Percentiles rank a stretch among this genome's conserved stretches.
Conservation (phyloP, 1,140 invertebrate genomes). For the Latrodectus geometricus region DNA sequence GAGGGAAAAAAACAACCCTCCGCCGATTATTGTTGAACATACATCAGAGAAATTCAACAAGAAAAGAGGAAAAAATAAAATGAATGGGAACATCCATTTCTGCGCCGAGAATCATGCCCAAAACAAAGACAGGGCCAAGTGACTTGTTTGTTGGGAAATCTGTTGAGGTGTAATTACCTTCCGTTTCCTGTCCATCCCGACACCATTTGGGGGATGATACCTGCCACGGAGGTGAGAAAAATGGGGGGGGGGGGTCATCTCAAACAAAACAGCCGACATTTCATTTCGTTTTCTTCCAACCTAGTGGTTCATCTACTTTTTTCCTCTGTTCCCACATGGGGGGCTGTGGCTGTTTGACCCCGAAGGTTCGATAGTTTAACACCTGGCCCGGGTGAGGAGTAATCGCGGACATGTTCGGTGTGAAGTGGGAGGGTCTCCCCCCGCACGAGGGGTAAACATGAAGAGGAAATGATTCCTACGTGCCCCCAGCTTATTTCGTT, state of each 20-base stretch:
- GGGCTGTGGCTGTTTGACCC: slow-evolving; percentile 39
- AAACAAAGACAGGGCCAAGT: slow-evolving; percentile 47
- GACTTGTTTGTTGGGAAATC: slow-evolving; percentile 43
- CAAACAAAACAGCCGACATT: slow-evolving; percentile 49
- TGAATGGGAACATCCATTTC: no score
- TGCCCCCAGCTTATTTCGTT: not conserved
- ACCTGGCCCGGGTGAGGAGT: slow-evolving; percentile 46
- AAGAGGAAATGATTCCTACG: slow-evolving; percentile 29
- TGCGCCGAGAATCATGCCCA: not conserved
- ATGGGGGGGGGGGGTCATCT: slow-evolving; percentile 24
- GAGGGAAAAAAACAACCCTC: no score
- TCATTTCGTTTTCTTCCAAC: slow-evolving; percentile 29
- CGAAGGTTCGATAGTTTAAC: slow-evolving; percentile 55
- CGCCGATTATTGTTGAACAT: no score
- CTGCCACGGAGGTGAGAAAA: slow-evolving; percentile 52
- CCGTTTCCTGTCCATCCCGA: slow-evolving; percentile 51
- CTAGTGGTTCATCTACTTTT: slow-evolving; percentile 3
- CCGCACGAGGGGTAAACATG: not conserved
- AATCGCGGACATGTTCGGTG: slow-evolving; percentile 6
- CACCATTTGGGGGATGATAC: slow-evolving; percentile 55
- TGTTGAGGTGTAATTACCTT: slow-evolving; percentile 9
- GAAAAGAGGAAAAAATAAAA: no score
- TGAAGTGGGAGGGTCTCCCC: not conserved
- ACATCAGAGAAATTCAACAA: no score
- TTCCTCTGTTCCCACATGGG: not conserved